phyloP scores from a whole-genome alignment of 1,140 invertebrate genomes.

The Laupala kohalensis region DNA sequence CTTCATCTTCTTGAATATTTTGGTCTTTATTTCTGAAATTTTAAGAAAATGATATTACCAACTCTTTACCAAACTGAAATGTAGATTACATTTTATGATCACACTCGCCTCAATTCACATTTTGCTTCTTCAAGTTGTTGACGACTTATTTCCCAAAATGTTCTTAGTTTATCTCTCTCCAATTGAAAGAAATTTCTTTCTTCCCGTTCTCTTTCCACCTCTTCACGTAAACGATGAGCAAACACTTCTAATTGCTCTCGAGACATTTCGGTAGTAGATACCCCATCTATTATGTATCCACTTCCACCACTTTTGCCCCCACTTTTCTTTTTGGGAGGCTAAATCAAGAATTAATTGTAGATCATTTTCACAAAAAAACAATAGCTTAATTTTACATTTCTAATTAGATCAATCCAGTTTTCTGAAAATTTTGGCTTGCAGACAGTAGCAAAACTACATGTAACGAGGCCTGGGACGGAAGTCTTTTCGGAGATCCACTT shows the following conservation, averaged over 20 bases:
- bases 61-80: neutral
- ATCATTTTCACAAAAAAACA: neutral
- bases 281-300: slow-evolving; percentile 69
- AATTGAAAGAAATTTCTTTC: slow-evolving; percentile 91
- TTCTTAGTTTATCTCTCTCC: slow-evolving; percentile 84
- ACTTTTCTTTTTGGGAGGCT: slow-evolving; percentile 23
- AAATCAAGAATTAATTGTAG: neutral
- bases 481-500: too few species aligned
- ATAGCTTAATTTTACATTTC: neutral
- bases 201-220: slow-evolving; percentile 84
- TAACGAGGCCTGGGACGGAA: too few species aligned
- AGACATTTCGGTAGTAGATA: slow-evolving; percentile 83
- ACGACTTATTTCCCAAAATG: slow-evolving; percentile 86
- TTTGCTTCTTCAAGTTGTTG: slow-evolving; percentile 70
- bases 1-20: slow-evolving; percentile 73
- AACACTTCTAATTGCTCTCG: slow-evolving; percentile 86
- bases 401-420: neutral
- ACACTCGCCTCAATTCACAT: slow-evolving; percentile 43
- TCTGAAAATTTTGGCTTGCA: too few species aligned
- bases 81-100: neutral
- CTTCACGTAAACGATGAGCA: slow-evolving; percentile 71
- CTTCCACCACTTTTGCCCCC: slow-evolving; percentile 16
- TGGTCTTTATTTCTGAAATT: slow-evolving; percentile 60
- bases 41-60: neutral
- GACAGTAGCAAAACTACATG: too few species aligned